These are phyloP conservation scores for Drosophila anomelani DNA, from an alignment of 2,888 invertebrate genomes.

Conservation along the genomic window DNA sequence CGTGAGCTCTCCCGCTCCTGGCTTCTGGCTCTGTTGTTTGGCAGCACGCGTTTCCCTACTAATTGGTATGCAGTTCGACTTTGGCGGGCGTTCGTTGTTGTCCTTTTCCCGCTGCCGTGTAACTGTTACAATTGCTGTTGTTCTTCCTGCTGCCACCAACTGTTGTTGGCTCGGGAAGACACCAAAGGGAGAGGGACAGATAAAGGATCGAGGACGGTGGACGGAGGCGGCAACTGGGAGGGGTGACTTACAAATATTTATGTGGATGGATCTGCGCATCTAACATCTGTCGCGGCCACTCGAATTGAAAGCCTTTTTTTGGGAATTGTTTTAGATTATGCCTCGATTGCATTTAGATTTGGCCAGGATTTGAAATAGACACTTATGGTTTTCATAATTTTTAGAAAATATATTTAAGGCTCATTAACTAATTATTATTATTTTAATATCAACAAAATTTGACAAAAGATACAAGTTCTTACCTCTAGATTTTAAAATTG, in stretches of 20 bases:
- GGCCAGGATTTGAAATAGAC: neutral
- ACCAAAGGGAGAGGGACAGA: neutral
- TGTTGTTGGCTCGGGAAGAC: conserved; percentile 55
- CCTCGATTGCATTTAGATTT: conserved; percentile 25
- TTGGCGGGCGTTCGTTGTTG: conserved; percentile 74
- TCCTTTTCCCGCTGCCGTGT: conserved; percentile 59
- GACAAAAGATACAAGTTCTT: neutral
- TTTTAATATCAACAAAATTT: neutral
- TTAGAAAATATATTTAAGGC: neutral
- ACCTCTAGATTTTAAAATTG: neutral
- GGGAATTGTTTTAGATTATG: conserved; percentile 4
- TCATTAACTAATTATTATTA: neutral
- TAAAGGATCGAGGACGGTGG: conserved; percentile 5
- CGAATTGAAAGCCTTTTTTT: neutral
- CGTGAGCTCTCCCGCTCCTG: conserved; percentile 56
- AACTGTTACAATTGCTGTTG: conserved; percentile 61
- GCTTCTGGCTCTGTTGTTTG: conserved; percentile 60
- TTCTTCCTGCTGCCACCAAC: conserved; percentile 66
- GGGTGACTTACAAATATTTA: conserved; percentile 46
- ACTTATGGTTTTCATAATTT: neutral
- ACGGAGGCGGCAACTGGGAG: conserved; percentile 25
- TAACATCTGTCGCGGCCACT: conserved; percentile 28
- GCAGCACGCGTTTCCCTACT: conserved; percentile 83
- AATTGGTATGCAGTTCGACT: conserved; percentile 82
- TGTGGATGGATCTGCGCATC: conserved; percentile 31